Evolutionary conservation across 2,797 vertebrate genomes (phyloP).

Genomic region (Gila robusta): DNA sequence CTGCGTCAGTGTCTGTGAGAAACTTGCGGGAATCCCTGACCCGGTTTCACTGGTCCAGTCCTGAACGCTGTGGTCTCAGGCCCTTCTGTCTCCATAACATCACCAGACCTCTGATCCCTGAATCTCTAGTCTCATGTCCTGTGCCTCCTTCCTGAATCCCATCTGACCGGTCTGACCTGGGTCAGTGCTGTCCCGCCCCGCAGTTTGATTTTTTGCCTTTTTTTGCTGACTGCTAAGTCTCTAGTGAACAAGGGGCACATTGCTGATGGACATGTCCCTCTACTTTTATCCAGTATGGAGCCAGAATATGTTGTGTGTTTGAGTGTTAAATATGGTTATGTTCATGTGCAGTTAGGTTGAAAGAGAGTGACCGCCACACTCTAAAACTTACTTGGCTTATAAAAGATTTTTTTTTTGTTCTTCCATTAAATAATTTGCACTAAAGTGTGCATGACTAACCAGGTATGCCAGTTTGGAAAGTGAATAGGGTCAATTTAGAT

Average conservation of each 20-base stretch:
- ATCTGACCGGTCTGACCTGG: slow-evolving; percentile 26
- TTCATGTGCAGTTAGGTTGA: neutral
- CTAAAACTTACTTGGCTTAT: neutral
- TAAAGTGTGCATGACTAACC: no score
- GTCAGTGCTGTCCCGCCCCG: neutral
- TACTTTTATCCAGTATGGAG: neutral
- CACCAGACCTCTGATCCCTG: slow-evolving; percentile 2
- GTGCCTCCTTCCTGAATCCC: slow-evolving; percentile 4
- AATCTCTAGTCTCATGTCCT: neutral
- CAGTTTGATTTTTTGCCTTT: neutral
- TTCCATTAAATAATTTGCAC: no score
- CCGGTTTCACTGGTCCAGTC: neutral
- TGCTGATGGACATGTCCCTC: neutral
- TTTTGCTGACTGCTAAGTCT: neutral
- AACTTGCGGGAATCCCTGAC: neutral
- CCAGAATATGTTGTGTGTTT: neutral
- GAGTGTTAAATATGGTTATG: neutral
- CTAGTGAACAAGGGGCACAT: neutral
- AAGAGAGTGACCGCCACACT: neutral
- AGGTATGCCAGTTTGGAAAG: no score
- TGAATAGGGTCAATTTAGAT: no score
- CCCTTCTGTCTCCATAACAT: neutral
- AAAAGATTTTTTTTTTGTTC: neutral
- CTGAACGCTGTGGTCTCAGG: slow-evolving; percentile 14
- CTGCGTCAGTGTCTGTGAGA: neutral